phyloP scores from a whole-genome alignment of 2,113 vertebrate genomes.

The Gallinago media region DNA sequence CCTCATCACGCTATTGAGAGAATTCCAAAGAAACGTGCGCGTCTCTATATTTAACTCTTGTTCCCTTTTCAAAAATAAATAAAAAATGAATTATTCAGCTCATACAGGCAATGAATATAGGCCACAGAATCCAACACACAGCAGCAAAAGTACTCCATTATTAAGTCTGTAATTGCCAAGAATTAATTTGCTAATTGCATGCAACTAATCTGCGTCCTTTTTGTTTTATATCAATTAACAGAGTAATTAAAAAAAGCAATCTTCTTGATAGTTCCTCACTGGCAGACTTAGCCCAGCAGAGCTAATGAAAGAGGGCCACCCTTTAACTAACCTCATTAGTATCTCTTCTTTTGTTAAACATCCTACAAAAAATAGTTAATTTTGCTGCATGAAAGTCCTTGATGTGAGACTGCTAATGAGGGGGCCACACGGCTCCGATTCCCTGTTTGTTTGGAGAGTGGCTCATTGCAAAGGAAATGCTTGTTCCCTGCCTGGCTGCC shows the following conservation, averaged over 20 bases:
- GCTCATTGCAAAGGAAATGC: not conserved
- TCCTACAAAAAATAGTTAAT: conserved; percentile 69
- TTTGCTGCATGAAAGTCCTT: conserved; percentile 53
- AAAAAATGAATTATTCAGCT: conserved; percentile 38
- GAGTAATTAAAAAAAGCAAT: conserved; percentile 90
- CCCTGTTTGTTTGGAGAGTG: conserved; percentile 25
- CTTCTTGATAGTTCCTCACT: conserved; percentile 67
- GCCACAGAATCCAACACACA: conserved; percentile 69
- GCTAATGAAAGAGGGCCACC: conserved; percentile 69
- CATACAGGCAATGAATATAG: conserved; percentile 56
- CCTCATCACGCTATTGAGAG: not conserved
- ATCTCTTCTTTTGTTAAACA: conserved; percentile 63
- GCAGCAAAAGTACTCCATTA: conserved; percentile 82
- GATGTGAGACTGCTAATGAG: conserved; percentile 66
- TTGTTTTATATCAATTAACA: conserved; percentile 96
- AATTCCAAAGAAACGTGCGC: not conserved
- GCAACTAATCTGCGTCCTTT: conserved; percentile 90
- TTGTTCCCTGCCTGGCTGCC: not conserved
- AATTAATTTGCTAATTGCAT: conserved; percentile 92
- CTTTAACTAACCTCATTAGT: conserved; percentile 72
- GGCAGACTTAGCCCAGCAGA: conserved; percentile 64
- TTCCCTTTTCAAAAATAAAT: not conserved
- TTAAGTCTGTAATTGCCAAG: conserved; percentile 90
- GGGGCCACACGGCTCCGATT: not conserved
- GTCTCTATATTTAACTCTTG: conserved; percentile 32